Base-by-base conservation (phyloP, 2,888 invertebrate genomes). In the Halictus ligatus region DNA sequence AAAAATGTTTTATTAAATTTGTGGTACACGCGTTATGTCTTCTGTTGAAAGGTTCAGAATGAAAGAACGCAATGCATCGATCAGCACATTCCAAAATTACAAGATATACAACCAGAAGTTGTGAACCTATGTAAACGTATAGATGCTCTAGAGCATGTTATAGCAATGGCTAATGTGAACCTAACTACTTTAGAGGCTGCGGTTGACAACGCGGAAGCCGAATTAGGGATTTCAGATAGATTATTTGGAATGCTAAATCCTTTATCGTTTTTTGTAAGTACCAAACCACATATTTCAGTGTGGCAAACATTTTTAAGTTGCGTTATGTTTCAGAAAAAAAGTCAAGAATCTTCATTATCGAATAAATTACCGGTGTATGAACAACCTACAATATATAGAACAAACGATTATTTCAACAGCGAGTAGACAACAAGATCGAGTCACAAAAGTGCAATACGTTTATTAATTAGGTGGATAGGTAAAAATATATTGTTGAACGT, bases 231-330 rank as follows among this genome's bases (percentile, higher is more conserved):
- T 13, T 92, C 95, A 0, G 95, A 95, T 78, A 93, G 93, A 84
- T 90, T 94, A 76, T 92, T 95, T 25, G 93, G 94, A 29, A 94
- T 95, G 76, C 84, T 95, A 40, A 95, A 95, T 91, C 95, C 95
- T 2, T 93, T 95, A 29, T 93, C 94, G 2, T 94, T 95, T 76
- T 95, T 95, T 81, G 95, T 95, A 92, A 93, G 93, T 92, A 50
- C 12, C 13, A 60, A 13, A 54, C 15, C 78, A 67, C 8, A 25
- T 21, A 25, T n/a, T 1, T 72, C 25, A 1, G 15, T 21, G 67
- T n/a, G 13, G 5, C 0, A 7, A 29, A 29, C 64, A 50, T 64
- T 21, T 10, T 54, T 50, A 58, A 48, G 0, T n/a, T 43, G 43
- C 64, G 29, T 78, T 74, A 58, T 84, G 82, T 93, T 92, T 60